These are phyloP conservation scores for Carollia perspicillata DNA, from an alignment of 2,113 vertebrate genomes.

Conservation along the genomic window DNA sequence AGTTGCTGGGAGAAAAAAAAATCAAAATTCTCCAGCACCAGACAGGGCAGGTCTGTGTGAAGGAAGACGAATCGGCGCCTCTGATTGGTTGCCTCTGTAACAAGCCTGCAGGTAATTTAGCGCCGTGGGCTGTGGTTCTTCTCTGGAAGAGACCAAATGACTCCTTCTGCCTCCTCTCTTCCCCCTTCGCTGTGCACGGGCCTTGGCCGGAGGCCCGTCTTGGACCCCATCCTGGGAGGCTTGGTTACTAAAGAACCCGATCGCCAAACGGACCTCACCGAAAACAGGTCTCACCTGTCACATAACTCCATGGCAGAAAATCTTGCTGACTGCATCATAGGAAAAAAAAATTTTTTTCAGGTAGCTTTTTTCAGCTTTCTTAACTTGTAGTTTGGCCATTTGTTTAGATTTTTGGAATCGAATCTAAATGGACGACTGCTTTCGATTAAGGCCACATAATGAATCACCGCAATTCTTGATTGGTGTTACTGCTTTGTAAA, in stretches of 20 bases:
- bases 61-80: background rate
- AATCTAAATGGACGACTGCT: conserved; percentile 14
- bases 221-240: background rate
- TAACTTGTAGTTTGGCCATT: background rate
- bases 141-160: background rate
- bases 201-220: background rate
- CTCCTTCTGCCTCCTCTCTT: background rate
- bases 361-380: background rate
- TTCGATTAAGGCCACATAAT: background rate
- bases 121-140: background rate
- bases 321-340: background rate
- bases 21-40: conserved; percentile 6
- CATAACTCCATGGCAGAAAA: background rate
- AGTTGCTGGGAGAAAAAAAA: background rate
- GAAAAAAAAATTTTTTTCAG: background rate
- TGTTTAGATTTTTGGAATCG: background rate
- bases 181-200: background rate
- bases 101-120: background rate
- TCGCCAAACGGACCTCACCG: background rate
- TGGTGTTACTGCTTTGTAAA: background rate
- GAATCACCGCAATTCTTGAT: background rate
- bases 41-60: background rate
- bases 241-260: background rate
- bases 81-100: background rate
- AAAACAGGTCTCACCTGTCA: background rate